phyloP scores from a whole-genome alignment of 2,113 vertebrate species.

The Muscicapa adusta region DNA sequence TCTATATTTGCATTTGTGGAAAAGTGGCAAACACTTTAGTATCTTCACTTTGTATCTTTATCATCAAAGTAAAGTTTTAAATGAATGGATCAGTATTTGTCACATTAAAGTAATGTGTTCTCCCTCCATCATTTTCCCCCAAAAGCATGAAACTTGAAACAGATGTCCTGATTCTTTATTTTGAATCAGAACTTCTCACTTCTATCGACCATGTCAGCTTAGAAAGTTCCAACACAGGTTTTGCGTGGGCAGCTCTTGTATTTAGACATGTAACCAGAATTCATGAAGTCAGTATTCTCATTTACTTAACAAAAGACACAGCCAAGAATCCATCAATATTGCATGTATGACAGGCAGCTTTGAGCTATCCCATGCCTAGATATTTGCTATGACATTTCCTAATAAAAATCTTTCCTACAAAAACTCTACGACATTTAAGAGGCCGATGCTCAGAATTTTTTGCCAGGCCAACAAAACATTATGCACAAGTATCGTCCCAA shows the following conservation, averaged over 20 bases:
- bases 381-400: constrained; percentile 49
- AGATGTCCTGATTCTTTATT: constrained; percentile 63
- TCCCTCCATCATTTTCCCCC: neutral
- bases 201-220: constrained; percentile 45
- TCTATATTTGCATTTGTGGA: neutral
- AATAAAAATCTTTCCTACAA: constrained; percentile 27
- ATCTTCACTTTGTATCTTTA: neutral
- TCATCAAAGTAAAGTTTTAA: constrained; percentile 11
- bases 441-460: neutral
- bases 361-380: constrained; percentile 33
- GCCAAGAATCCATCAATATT: constrained; percentile 63
- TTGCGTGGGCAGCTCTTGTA: constrained; percentile 50
- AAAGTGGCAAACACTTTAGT: neutral
- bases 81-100: constrained; percentile 20
- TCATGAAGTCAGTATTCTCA: constrained; percentile 52
- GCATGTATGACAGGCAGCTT: constrained; percentile 23
- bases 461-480: neutral
- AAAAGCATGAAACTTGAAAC: constrained; percentile 34
- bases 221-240: constrained; percentile 58
- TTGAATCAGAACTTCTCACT: constrained; percentile 61
- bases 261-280: constrained; percentile 39
- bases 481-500: neutral
- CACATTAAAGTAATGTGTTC: constrained; percentile 4
- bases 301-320: constrained; percentile 62
- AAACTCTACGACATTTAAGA: constrained; percentile 21